A percentile compares a stretch with the other conserved stretches of the same genome.
Conservation (phyloP, 2,888 invertebrate species). For the Eugnorisma glareosa region DNA sequence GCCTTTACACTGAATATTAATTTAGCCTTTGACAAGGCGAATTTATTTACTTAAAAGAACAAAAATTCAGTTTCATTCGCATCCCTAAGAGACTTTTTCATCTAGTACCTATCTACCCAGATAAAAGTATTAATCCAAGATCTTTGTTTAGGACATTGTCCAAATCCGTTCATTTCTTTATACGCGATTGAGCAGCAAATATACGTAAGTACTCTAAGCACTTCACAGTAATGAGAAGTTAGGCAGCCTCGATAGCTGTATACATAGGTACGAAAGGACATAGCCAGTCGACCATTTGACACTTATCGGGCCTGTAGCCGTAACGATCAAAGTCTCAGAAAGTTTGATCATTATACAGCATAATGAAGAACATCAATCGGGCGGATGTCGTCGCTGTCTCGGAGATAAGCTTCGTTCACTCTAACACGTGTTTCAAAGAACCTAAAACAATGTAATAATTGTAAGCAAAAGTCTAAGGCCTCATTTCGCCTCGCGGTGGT, state of each 20-base stretch:
- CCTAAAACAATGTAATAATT: constrained; percentile 10
- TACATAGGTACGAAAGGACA: constrained; percentile 9
- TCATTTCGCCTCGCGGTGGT: constrained; percentile 13
- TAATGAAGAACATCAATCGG: constrained; percentile 42
- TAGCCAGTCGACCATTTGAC: constrained; percentile 1
- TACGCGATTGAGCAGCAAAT: neutral
- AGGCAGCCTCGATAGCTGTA: neutral
- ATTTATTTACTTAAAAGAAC: neutral
- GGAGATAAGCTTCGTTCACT: constrained; percentile 56
- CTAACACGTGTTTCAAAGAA: constrained; percentile 32
- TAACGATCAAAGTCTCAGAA: constrained; percentile 45
- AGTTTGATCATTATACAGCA: constrained; percentile 61
- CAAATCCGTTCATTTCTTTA: neutral
- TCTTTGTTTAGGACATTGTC: neutral
- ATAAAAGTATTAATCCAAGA: constrained; percentile 2
- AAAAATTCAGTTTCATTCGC: neutral
- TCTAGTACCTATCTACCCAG: neutral
- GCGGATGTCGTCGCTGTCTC: constrained; percentile 49
- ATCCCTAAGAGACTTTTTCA: neutral
- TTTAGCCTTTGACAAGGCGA: neutral
- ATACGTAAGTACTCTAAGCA: neutral
- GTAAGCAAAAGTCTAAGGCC: constrained; percentile 6
- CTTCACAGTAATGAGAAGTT: neutral
- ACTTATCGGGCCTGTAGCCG: constrained; percentile 13
- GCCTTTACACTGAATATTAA: neutral